These are phyloP conservation scores for Lepidurus arcticus DNA, from an alignment of 1,140 invertebrate species.

Conservation along the genomic window DNA sequence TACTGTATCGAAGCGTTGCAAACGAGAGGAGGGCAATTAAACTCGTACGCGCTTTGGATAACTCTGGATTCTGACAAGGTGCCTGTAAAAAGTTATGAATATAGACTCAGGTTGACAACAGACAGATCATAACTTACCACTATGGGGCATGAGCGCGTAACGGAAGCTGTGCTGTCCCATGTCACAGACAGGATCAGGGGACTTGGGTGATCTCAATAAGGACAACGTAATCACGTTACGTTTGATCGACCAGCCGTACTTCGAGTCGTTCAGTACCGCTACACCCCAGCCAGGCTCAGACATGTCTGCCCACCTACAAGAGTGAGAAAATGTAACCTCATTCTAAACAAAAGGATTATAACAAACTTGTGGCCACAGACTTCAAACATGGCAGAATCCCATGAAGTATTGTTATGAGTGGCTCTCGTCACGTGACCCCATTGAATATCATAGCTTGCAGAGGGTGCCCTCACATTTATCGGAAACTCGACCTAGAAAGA, in stretches of 20 bases:
- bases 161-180: conserved; percentile 49
- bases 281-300: conserved; percentile 51
- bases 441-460: conserved; percentile 51
- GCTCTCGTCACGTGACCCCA: conserved; percentile 49
- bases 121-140: conserved; percentile 41
- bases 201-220: conserved; percentile 49
- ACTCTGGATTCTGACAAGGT: conserved; percentile 23
- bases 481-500: conserved; percentile 47
- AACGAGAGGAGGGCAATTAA: conserved; percentile 36
- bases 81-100: conserved; percentile 8
- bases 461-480: conserved; percentile 43
- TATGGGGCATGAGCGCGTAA: conserved; percentile 52
- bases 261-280: conserved; percentile 52
- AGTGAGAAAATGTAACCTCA: not conserved
- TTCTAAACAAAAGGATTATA: not conserved
- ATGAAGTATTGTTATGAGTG: conserved; percentile 53
- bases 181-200: conserved; percentile 50
- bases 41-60: conserved; percentile 34
- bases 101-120: not conserved
- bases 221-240: conserved; percentile 48
- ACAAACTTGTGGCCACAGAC: conserved; percentile 49
- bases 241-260: conserved; percentile 50
- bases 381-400: conserved; percentile 53
- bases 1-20: conserved; percentile 5
- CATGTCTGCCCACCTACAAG: conserved; percentile 50